Conservation (phyloP, 2,888 invertebrate species). For the Dynastes tityus region DNA sequence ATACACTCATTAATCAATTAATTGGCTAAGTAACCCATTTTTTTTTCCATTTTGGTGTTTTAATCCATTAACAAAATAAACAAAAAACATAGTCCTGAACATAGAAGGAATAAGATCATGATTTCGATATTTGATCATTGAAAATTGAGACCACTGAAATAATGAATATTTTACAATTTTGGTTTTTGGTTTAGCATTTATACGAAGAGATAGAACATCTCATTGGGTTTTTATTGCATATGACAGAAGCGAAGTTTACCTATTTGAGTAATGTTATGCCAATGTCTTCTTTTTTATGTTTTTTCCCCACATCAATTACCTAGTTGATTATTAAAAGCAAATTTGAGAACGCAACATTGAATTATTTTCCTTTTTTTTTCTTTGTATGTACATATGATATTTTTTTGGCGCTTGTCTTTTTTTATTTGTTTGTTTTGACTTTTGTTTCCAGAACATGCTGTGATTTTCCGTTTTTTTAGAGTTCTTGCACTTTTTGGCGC, state of each 20-base stretch:
- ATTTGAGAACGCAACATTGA: conserved; percentile 1
- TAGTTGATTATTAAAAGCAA: neutral
- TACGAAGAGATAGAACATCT: conserved; percentile 7
- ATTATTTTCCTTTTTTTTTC: conserved; percentile 13
- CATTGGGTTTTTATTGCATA: conserved; percentile 46
- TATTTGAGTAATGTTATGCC: neutral
- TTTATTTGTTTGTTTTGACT: conserved; percentile 45
- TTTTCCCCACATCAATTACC: neutral
- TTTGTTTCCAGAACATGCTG: conserved; percentile 40
- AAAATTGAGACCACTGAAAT: conserved; percentile 34
- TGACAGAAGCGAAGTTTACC: conserved; percentile 26
- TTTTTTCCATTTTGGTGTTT: conserved; percentile 23
- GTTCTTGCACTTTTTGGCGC: conserved; percentile 43
- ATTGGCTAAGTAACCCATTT: conserved; percentile 9
- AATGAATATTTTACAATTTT: neutral
- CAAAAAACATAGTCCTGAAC: too few relatives aligned
- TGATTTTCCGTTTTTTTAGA: conserved; percentile 26
- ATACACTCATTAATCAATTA: conserved; percentile 22
- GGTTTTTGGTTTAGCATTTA: neutral
- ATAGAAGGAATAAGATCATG: neutral
- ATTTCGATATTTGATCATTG: neutral
- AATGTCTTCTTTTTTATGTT: neutral
- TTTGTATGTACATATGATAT: conserved; percentile 29
- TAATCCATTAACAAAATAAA: neutral
- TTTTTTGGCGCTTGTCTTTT: conserved; percentile 41